Evolutionary conservation across 2,888 invertebrate genomes (phyloP), one percentile per base, ranked within the genome.

Genomic region (Drosophila helvetica): DNA sequence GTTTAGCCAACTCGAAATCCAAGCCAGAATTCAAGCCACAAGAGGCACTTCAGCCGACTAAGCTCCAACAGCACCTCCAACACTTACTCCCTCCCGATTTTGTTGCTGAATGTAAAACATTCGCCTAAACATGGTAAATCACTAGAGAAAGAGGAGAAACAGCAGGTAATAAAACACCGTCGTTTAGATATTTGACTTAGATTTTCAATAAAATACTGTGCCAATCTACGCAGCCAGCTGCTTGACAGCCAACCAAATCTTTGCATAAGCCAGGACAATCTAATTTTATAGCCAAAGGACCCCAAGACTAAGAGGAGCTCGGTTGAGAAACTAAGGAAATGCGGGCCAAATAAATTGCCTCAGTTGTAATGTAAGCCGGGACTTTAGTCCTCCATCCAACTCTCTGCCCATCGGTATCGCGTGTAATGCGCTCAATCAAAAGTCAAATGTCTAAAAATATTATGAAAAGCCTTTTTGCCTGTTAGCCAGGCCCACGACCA

Each of bases 371-470:
- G 80, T 78, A 88, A 80, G 88, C 74, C 74, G 47, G 56, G 51
- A 56, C 63, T 57, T 73, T 17, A 43, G 19, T 46, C 45, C 50
- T 55, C 45, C 17, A 38, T n/a, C 43, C 12, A 19, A 3, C 33
- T 38, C 17, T 51, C 59, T 43, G 51, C 10, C 55, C 69, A 18
- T 52, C 50, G 51, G 61, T 45, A 74, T 61, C 54, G 68, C 79
- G 83, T 85, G 84, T 89, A 85, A 85, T 85, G 89, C 85, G 89
- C 85, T 85, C 88, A 85, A 85, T 85, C 85, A 85, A 87, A 85
- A 85, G 85, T 89, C 85, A 85, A 85, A 85, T 89, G 85, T 85
- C 85, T 88, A 89, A 89, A 85, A 85, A 85, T 85, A 85, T 85
- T 85, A 85, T 85, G 89, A 85, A 89, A 89, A 89, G 85, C 86